Evolutionary conservation across 2,888 invertebrate species (phyloP), one percentile per base, ranked within the genome.

Genomic region (Noctua comes): DNA sequence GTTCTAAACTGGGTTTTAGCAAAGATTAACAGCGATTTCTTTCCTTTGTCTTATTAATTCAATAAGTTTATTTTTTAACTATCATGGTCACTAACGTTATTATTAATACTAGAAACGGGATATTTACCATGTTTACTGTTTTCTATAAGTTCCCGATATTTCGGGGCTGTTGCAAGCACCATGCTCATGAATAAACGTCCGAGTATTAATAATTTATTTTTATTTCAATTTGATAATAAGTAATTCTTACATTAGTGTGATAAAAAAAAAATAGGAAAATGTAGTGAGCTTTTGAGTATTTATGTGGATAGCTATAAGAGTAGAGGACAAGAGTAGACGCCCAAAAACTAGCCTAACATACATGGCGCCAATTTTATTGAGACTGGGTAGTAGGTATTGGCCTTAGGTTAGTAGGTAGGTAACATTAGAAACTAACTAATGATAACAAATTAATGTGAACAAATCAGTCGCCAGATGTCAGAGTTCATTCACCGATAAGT

Each of bases 401-500:
- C 59, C 27, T 59, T 68, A 13, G 8, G 66, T 43, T 51, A 59
- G 16, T 70, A 59, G 59, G 36, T 66, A 77, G 66, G 66, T 82
- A 68, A 68, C 59, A 36, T 51, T 57, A 57, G 40, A 48, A 62
- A 13, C 64, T 80, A 69, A 57, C 21, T 65, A 68, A 51, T 66
- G 69, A 82, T 73, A 84, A 66, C 69, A 70, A 73, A 62, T 72
- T 40, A 70, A 66, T 72, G n/a, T 66, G 21, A 73, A 46, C 65
- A 27, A 79, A 68, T 74, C 24, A 68, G 72, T 62, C 62, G 46
- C 66, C 75, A 73, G 69, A 86, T 86, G 87, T 74, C 64, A 86
- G 59, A 66, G 86, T 73, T 85, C 80, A 66, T 74, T 72, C 31
- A 80, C 73, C 73, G 80, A 83, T 86, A 62, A 62, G n/a, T 24